Percentiles rank a stretch among this genome's conserved stretches.
Evolutionary conservation across 2,888 invertebrate species (phyloP).

Genomic region (Ectemnius cavifrons): DNA sequence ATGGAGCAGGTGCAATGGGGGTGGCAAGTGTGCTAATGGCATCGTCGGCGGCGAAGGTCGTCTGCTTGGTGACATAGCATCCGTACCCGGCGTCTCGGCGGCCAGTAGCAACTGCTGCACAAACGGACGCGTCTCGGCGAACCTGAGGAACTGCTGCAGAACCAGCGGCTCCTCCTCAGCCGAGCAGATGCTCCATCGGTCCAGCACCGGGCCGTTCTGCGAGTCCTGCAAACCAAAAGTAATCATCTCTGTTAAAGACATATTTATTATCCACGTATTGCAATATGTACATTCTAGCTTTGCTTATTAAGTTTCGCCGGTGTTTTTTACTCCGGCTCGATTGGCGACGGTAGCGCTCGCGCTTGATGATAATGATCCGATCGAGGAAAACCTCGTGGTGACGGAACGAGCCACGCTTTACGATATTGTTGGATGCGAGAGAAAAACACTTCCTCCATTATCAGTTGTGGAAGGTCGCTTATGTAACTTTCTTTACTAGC

Average conservation of each 20-base stretch:
- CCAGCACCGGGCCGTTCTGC: slow-evolving; percentile 87
- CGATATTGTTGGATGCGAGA: slow-evolving; percentile 13
- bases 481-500: slow-evolving; percentile 27
- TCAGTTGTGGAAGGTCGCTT: slow-evolving; percentile 43
- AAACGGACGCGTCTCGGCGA: slow-evolving; percentile 92
- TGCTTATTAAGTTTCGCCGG: background rate
- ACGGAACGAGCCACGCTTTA: slow-evolving; percentile 4
- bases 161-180: slow-evolving; percentile 94
- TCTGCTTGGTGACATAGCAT: slow-evolving; percentile 85
- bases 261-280: background rate
- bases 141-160: slow-evolving; percentile 93
- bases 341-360: slow-evolving; percentile 1
- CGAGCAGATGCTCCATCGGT: slow-evolving; percentile 93
- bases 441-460: slow-evolving; percentile 48
- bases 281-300: background rate
- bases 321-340: background rate
- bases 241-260: background rate
- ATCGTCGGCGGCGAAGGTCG: slow-evolving; percentile 83
- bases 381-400: background rate
- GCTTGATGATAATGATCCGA: background rate
- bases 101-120: slow-evolving; percentile 83
- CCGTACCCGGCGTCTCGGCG: slow-evolving; percentile 79
- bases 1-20: slow-evolving; percentile 74
- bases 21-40: slow-evolving; percentile 76
- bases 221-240: slow-evolving; percentile 84